Evolutionary conservation across 2,797 vertebrate species (phyloP), one percentile per base, ranked within the genome.

Genomic region (Mallotus villosus): DNA sequence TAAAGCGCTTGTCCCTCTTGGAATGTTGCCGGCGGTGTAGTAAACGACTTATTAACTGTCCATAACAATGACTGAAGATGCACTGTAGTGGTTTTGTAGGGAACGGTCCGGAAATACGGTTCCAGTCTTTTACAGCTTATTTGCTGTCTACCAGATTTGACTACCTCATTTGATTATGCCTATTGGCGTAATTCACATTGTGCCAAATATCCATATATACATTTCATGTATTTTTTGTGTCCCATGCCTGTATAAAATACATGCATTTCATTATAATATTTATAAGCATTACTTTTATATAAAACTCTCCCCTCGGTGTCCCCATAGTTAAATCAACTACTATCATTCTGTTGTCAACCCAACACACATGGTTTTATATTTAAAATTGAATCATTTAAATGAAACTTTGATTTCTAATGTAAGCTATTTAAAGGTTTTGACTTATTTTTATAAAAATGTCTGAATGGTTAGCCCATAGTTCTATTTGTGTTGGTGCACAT

Each of bases 31-130:
- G 78, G 81, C 37, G 58, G 70, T 70, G 29, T 68, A 70, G 77
- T 79, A 71, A 85, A 76, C 78, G 67, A 83, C 78, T 83, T 82
- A 76, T 79, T 78, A 77, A 85, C 72, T 75, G 74, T 77, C 74
- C 53, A 49, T 65, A 78, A 81, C 70, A 80, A 69, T 61, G 65
- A 64, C 49, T 82, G 7, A 62, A 69, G 72, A 74, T 57, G 32
- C 3, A 51, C 25, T 55, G 65, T 0, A 5, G 63, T 72, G 3
- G 0, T 22, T 34, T 59, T 76, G 27, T 59, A 14, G 68, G 46
- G 1, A 46, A 46, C 41, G 9, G 41, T 5, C 63, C 46, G 14
- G 62, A 60, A 65, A 75, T 65, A 41, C 1, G 1, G 4, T 72
- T 72, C 34, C 0, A 76, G 34, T 2, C 51, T 67, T 60, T 37